Conservation (phyloP, 2,797 vertebrate species). For the Scarus forsteni region DNA sequence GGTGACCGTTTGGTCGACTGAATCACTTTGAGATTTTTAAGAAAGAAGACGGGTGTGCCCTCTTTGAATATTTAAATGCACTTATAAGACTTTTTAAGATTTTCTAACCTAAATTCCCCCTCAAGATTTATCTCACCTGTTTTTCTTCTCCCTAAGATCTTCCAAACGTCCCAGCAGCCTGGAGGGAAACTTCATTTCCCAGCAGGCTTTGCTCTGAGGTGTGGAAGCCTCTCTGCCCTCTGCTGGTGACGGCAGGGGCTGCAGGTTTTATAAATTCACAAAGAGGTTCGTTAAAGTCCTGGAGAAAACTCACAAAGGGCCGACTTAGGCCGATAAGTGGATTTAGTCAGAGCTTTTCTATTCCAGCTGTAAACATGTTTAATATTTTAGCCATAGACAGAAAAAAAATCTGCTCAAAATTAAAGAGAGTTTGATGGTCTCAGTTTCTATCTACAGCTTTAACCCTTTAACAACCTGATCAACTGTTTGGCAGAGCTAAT, state of each 20-base stretch:
- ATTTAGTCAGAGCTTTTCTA: no score
- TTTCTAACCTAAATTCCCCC: slow-evolving; percentile 17
- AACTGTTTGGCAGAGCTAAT: no score
- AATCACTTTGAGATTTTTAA: background rate
- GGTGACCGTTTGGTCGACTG: background rate
- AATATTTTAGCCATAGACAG: no score
- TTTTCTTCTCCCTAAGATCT: background rate
- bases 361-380: no score
- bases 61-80: slow-evolving; percentile 6
- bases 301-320: background rate
- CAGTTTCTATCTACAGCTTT: no score
- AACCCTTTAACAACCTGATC: no score
- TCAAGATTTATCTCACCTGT: background rate
- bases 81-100: slow-evolving; percentile 4
- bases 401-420: no score
- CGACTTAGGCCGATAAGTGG: no score
- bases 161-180: background rate
- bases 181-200: slow-evolving; percentile 22
- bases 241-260: slow-evolving; percentile 11
- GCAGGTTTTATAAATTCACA: slow-evolving; percentile 1
- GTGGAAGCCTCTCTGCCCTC: slow-evolving; percentile 4
- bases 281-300: slow-evolving; percentile 1
- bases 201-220: slow-evolving; percentile 29
- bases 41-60: background rate
- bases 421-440: no score